Base-by-base conservation (phyloP, 2,797 vertebrate genomes). In the Gallirallus australis region DNA sequence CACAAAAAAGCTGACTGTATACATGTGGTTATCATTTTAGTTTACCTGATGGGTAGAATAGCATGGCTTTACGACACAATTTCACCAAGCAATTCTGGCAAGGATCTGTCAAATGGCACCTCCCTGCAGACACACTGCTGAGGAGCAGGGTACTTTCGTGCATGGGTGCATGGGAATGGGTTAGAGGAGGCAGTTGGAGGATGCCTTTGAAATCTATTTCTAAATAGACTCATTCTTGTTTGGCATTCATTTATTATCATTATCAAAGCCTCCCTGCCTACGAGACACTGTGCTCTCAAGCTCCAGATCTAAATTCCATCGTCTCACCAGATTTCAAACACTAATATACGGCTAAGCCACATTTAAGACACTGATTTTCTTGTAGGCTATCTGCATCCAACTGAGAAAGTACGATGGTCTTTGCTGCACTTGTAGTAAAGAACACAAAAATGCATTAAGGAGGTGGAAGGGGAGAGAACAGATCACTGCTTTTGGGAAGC, bases 401-500 rank as follows among this genome's bases (percentile, higher is more conserved):
- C 82, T 88, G 91, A 93, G 86, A 75, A 89, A 73, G 65, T 48
- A 56, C 72, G 72, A 47, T 2, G n/a, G 87, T 61, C 79, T 81
- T 91, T 82, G 31, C 16, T 63, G 31, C 65, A 31, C 45, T 82
- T 50, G 63, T 50, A 82, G 82, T n/a, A 63, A 84, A 81, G 57
- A 82, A 85, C 87, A 87, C 78, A 91, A 83, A 95, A 91, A 37
- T 15, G 15, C 23, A 39, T 66, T 69, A 45, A 78, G 63, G 47
- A 76, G 23, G 52, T 83, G 59, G 11, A 56, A 88, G 50, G 72
- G 79, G 61, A 92, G 83, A 77, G 70, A 90, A 73, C 1, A 50
- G 75, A 86, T 90, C 59, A 83, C 24, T 88, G 76, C 59, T 90
- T 88, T 93, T 86, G 72, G 48, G 77, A 88, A 86, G n/a, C 54